Base-by-base conservation (phyloP, 37 sponge, comb jelly and placozoan species). In the Eunapius fragilis region DNA sequence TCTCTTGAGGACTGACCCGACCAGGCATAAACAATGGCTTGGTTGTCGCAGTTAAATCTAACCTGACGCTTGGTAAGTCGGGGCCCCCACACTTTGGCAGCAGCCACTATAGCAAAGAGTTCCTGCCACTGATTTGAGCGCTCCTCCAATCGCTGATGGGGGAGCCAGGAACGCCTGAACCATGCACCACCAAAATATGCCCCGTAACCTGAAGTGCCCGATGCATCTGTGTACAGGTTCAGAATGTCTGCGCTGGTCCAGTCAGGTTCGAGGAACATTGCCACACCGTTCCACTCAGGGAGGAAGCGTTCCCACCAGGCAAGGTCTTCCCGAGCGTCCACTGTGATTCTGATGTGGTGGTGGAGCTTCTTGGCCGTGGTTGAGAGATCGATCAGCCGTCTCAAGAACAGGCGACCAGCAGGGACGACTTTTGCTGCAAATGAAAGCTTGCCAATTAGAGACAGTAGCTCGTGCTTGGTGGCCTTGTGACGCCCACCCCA, bases 21-120 rank as follows among this genome's bases (percentile, higher is more conserved):
- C 84, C 83, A 75, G 25, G 77, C 69, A 11, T 76, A 47, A 13
- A 82, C 83, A 77, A 88, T 77, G n/a, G 84, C 71, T 75, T 38
- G 49, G 77, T 88, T 88, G 72, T 82, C 82, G 30, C 88, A 88
- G 77, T 81, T 7, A 69, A 87, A 81, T 45, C 68, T n/a, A 25
- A 87, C 79, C 2, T 50, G 38, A 3, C 25, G 25, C 28, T 67
- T 13, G 0, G 33, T 1, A 76, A 73, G 72, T 3, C 2, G 37
- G 41, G 74, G 74, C 1, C 82, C 81, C 88, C 88, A 87, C 11
- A 71, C 68, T 11, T 34, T 23, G n/a, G 81, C 80, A 7, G 87
- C 81, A 10, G 74, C 80, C 30, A 79, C 72, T 31, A 86, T 80
- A 12, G 87, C 80, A 72, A 70, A 80, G 27, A 86, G 87, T 47